Conservation (phyloP, 2,888 invertebrate genomes). For the Drosophila suboccidentalis region DNA sequence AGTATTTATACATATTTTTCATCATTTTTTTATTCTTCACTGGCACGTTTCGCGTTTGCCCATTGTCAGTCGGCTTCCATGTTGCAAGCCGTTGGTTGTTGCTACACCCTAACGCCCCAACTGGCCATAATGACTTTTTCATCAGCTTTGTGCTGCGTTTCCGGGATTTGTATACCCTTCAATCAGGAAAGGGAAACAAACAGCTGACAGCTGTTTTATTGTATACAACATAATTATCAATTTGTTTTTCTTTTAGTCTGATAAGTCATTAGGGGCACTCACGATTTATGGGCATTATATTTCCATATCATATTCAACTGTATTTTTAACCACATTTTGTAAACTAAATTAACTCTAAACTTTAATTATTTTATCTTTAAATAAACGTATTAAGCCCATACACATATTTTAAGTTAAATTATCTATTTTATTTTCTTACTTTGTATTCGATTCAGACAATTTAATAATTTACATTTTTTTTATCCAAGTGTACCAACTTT, state of each 20-base stretch:
- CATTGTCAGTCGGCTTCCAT: slow-evolving; percentile 48
- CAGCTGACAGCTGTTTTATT: slow-evolving; percentile 33
- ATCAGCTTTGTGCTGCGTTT: slow-evolving; percentile 12
- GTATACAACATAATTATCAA: neutral
- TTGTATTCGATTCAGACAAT: too few relatives aligned
- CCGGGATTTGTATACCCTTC: slow-evolving; percentile 14
- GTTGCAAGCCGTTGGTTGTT: slow-evolving; percentile 13
- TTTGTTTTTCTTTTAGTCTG: neutral
- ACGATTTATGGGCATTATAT: neutral
- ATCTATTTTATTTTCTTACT: too few relatives aligned
- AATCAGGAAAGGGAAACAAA: neutral
- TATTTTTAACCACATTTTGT: neutral
- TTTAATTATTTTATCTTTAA: too few relatives aligned
- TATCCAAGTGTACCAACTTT: neutral
- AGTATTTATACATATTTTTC: slow-evolving; percentile 17
- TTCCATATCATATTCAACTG: neutral
- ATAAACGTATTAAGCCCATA: too few relatives aligned
- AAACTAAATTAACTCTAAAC: too few relatives aligned
- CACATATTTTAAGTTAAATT: too few relatives aligned
- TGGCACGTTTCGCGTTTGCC: slow-evolving; percentile 52
- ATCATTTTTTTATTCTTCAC: slow-evolving; percentile 52
- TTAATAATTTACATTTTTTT: neutral
- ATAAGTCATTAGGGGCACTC: neutral
- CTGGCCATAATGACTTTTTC: slow-evolving; percentile 8
- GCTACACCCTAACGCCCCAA: slow-evolving; percentile 17